These are phyloP conservation scores for Misgurnus anguillicaudatus DNA, from an alignment of 2,113 vertebrate species.

Conservation along the genomic window DNA sequence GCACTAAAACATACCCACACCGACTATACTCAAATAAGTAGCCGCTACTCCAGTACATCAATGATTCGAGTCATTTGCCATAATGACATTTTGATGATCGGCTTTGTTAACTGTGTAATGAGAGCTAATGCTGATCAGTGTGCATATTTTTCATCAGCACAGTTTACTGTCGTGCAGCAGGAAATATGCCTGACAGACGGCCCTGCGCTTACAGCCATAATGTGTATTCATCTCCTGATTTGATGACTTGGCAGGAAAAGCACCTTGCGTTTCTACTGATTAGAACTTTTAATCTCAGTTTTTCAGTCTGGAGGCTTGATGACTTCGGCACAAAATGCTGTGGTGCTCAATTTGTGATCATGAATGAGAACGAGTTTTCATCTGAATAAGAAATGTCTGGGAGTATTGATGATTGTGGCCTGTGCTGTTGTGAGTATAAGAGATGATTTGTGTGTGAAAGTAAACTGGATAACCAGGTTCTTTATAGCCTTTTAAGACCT, in stretches of 20 bases:
- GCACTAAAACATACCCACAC: background rate
- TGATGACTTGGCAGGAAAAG: constrained; percentile 55
- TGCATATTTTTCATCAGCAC: constrained; percentile 4
- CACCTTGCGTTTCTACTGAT: constrained; percentile 37
- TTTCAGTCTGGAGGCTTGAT: constrained; percentile 30
- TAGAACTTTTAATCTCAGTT: constrained; percentile 37
- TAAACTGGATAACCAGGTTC: background rate
- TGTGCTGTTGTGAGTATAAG: background rate
- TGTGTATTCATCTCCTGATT: constrained; percentile 34
- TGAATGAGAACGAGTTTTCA: background rate
- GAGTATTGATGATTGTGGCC: background rate
- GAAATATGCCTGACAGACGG: constrained; percentile 43
- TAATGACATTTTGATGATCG: constrained; percentile 33
- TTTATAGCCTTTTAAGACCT: background rate
- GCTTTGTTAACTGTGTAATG: background rate
- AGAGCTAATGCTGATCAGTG: constrained; percentile 25
- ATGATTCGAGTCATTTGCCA: constrained; percentile 25
- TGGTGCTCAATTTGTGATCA: background rate
- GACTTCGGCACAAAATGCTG: constrained; percentile 16
- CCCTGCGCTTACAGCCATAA: constrained; percentile 17
- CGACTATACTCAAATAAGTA: background rate
- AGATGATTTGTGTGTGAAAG: background rate
- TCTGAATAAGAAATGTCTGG: background rate
- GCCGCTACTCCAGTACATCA: background rate
- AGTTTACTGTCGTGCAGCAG: constrained; percentile 35